Percentiles rank a stretch among this genome's conserved stretches.
Evolutionary conservation across 2,888 invertebrate genomes (phyloP).

Genomic region (Leucophora obtusa): DNA sequence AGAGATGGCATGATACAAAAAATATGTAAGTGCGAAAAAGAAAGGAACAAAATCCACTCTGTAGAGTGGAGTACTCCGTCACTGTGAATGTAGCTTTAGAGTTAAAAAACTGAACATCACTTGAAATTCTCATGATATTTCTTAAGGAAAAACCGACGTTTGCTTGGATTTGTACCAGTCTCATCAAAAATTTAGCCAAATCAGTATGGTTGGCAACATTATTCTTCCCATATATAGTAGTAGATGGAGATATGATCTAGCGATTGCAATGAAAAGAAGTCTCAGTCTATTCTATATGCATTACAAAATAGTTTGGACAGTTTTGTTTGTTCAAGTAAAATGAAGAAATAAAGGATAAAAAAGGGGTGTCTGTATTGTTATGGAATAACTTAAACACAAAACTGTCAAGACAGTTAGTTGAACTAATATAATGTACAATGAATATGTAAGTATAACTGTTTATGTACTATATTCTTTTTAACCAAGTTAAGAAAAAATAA

Average conservation of each 20-base stretch:
- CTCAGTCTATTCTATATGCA: background rate
- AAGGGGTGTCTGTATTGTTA: background rate
- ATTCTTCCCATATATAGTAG: background rate
- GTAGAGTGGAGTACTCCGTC: too few relatives aligned
- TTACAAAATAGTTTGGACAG: slow-evolving; percentile 42
- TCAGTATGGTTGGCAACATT: background rate
- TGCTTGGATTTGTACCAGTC: too few relatives aligned
- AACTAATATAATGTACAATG: slow-evolving; percentile 43
- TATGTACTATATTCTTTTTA: slow-evolving; percentile 5
- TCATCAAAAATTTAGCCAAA: too few relatives aligned
- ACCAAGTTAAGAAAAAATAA: slow-evolving; percentile 19
- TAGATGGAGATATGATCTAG: background rate
- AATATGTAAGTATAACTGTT: background rate
- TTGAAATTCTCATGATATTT: too few relatives aligned
- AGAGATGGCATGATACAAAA: too few relatives aligned
- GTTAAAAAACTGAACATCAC: too few relatives aligned
- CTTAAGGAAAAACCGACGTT: too few relatives aligned
- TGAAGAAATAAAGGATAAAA: slow-evolving; percentile 3
- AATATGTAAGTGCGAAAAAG: too few relatives aligned
- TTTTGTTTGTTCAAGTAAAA: slow-evolving; percentile 29
- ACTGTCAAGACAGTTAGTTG: slow-evolving; percentile 55
- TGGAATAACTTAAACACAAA: slow-evolving; percentile 48
- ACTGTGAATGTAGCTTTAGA: too few relatives aligned
- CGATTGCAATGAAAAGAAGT: background rate
- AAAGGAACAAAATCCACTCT: too few relatives aligned